phyloP scores from a whole-genome alignment of 2,888 invertebrate species.

The Pollenia angustigena region DNA sequence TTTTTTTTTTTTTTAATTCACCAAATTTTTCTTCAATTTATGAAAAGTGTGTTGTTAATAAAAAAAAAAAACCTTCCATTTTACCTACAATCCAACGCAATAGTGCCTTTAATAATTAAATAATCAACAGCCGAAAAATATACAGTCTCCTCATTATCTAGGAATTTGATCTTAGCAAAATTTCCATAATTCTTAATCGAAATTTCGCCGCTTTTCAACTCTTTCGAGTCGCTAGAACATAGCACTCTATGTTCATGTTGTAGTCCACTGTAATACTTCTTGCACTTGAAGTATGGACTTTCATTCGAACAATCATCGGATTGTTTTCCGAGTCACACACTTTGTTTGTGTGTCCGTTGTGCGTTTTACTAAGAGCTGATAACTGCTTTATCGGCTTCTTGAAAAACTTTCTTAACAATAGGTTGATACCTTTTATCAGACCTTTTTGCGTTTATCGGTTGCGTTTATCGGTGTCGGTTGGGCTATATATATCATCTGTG shows the following conservation, averaged over 20 bases:
- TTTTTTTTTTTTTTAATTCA: no score
- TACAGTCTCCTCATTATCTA: not conserved
- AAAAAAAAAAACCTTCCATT: no score
- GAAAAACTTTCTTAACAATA: not conserved
- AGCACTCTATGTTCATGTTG: no score
- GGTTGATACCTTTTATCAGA: not conserved
- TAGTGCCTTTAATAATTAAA: no score
- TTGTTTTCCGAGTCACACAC: not conserved
- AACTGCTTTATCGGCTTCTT: not conserved
- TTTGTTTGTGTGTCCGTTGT: not conserved
- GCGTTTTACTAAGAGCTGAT: not conserved
- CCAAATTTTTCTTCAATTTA: no score
- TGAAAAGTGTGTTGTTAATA: no score
- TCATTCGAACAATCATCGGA: not conserved
- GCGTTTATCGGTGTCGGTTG: not conserved
- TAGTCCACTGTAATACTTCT: not conserved
- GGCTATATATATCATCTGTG: slow-evolving; percentile 7
- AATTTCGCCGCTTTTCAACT: no score
- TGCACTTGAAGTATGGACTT: not conserved
- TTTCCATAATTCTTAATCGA: no score
- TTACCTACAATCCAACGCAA: no score
- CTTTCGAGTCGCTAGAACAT: no score
- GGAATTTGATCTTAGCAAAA: not conserved
- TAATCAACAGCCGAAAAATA: not conserved
- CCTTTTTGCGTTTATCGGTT: not conserved